Evolutionary conservation across 2,888 invertebrate species (phyloP), one percentile per base, ranked within the genome.

Genomic region (Sphinx pinastri): DNA sequence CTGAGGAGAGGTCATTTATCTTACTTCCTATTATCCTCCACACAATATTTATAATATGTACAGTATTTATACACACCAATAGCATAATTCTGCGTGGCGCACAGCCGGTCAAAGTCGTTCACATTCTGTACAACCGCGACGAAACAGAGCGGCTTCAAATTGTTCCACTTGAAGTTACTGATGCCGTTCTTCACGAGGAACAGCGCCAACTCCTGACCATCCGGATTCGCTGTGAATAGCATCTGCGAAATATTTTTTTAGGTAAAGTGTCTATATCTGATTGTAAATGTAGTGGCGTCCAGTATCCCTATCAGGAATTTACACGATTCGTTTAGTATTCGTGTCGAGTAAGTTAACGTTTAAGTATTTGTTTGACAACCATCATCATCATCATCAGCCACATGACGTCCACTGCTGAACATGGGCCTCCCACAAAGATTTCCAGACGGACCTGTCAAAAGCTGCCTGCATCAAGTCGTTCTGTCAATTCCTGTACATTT

Each of bases 161-260:
- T 67, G 1, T 73, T 59, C 0, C 72, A 54, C 51, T 71, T 73
- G n/a, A 71, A 68, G 49, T 72, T 67, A 0, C 49, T 11, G 0
- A 74, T 69, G 45, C 51, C 57, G 51, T 74, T 69, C 10, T 57
- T 69, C 55, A 47, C 12, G 11, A 63, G 63, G 49, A 63, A 63
- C 12, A 2, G 47, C 49, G 63, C 12, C 49, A 63, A 49, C 19
- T 63, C 49, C 13, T 47, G 63, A 1, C 63, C 63, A 5, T 63
- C 63, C 13, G 63, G 63, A 19, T 63, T 63, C 2, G 63, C 16
- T 0, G 63, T 63, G 19, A 63, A 63, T 13, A 12, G 49, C 63
- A 63, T 49, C 63, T 63, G 63, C 4, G n/a, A 14, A 13, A n/a
- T n/a, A 38, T 38, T 38, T 38, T 38, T 38, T 38, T 38, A 38